Base-by-base conservation (phyloP, 2,888 invertebrate genomes). In the Pyralis farinalis region DNA sequence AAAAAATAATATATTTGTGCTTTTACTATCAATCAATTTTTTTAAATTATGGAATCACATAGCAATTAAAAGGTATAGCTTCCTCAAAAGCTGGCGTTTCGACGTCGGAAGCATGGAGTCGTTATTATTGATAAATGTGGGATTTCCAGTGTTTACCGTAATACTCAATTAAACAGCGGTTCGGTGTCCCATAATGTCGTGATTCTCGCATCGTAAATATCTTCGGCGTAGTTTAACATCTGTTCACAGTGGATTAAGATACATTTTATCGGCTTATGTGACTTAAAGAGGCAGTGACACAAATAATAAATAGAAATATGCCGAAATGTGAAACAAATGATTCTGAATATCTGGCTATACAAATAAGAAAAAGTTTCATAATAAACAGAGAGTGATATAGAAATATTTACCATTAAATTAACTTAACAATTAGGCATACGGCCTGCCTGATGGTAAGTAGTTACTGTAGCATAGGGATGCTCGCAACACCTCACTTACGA, bases 111-210 rank as follows among this genome's bases (percentile, higher is more conserved):
- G 58, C 46, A 40, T 35, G 34, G 37, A 32, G 48, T 50, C 46
- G 41, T 57, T 55, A 58, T 51, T 46, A 42, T 47, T 58, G 60
- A 60, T 58, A 58, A 56, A 65, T 58, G 63, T 61, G 62, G 55
- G 59, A 62, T 52, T 54, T 58, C 44, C 21, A 46, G 46, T 37
- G 25, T 51, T 49, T 54, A 58, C 50, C 52, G 54, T 52, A 57
- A 55, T 42, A 21, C 12, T 30, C 31, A 28, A 42, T 40, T 36
- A 35, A 38, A 31, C 51, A 47, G 41, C 41, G 34, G 44, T 44
- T 43, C 44, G 42, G 49, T 44, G 38, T 45, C 51, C 42, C 49
- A 43, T 55, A 47, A 48, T 44, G 39, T 42, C 40, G 37, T 41
- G 30, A 28, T 46, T 46, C 44, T 38, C 34, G 34, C 40, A 37